Base-by-base conservation (phyloP, 92 coral and sea anemone species). In the Siderastrea radians region DNA sequence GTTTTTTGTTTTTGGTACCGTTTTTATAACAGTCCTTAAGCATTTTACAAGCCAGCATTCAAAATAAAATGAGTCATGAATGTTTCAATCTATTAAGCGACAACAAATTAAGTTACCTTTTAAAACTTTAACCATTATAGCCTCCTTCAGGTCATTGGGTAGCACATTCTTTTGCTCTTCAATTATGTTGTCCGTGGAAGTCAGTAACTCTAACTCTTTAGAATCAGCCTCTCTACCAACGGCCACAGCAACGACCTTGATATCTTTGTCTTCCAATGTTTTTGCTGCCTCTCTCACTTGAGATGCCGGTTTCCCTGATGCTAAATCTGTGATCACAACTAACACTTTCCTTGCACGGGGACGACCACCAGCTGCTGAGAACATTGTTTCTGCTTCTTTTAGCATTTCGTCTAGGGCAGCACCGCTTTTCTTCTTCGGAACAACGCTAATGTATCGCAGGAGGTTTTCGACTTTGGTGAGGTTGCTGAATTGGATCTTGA, bases 181-280 rank as follows among this genome's bases (percentile, higher is more conserved):
- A 54, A 92, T 85, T 13, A 87, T 85, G 55, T 92, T 92, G 15
- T 91, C 89, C 60, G 63, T 93, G 19, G 89, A 49, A 8, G 94
- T 86, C 58, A 91, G 67, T 88, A 77, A 81, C 64, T 88, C 93
- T 74, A 94, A 93, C 89, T 97, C 94, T 11, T 90, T 89, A 8
- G 86, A 82, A 51, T 95, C 95, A 19, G 92, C 98, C 72, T 87
- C 86, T 69, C 82, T 85, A 16, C 99, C 99, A 74, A 97, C 80
- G 47, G 96, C 95, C 85, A 97, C 99, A 4, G 98, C 81, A 26
- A 95, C 87, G 43, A 94, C 76, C 79, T 94, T 94, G 7, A 97
- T 89, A 11, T 88, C 92, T 51, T 77, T 84, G 54, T 95, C 87
- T 58, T 85, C 77, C 45, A 95, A 75, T 15, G 90, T 88, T 63